Evolutionary conservation across 1,140 invertebrate species (phyloP).

Genomic region (Temnothorax curvispinosus): DNA sequence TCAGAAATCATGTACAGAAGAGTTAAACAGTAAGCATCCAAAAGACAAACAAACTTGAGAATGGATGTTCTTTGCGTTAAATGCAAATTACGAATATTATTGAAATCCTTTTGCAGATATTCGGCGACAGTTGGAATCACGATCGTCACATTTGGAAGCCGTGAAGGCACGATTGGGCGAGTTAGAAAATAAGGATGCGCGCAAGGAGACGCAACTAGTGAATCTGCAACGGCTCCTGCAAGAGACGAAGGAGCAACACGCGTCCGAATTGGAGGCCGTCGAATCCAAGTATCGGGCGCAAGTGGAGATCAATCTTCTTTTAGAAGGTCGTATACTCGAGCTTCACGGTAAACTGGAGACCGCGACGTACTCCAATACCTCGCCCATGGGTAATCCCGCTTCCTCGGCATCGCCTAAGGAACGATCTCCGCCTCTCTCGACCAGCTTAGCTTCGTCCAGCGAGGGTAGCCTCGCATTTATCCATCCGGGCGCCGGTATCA

Average conservation of each 20-base stretch:
- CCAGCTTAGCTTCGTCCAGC: conserved; percentile 84
- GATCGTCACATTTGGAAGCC: conserved; percentile 82
- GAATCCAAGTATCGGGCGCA: conserved; percentile 91
- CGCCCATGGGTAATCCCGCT: conserved; percentile 75
- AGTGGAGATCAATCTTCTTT: conserved; percentile 88
- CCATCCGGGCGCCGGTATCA: conserved; percentile 79
- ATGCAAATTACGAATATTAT: neutral
- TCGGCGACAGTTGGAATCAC: conserved; percentile 83
- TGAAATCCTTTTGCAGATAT: conserved; percentile 74
- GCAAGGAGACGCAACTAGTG: conserved; percentile 84
- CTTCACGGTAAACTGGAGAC: conserved; percentile 86
- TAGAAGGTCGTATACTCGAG: conserved; percentile 90
- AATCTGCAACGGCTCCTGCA: conserved; percentile 85
- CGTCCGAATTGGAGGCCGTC: conserved; percentile 87
- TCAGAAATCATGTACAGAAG: conserved; percentile 82
- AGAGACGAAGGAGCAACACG: conserved; percentile 85
- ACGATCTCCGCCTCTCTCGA: conserved; percentile 82
- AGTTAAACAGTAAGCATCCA: conserved; percentile 78
- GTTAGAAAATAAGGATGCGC: conserved; percentile 84
- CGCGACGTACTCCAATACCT: conserved; percentile 69
- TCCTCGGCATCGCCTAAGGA: conserved; percentile 84
- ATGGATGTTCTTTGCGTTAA: neutral
- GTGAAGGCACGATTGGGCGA: conserved; percentile 82
- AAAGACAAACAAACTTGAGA: neutral
- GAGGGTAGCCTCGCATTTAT: conserved; percentile 84